These are phyloP conservation scores for Riparia riparia DNA, from an alignment of 2,113 vertebrate genomes.

Conservation along the genomic window DNA sequence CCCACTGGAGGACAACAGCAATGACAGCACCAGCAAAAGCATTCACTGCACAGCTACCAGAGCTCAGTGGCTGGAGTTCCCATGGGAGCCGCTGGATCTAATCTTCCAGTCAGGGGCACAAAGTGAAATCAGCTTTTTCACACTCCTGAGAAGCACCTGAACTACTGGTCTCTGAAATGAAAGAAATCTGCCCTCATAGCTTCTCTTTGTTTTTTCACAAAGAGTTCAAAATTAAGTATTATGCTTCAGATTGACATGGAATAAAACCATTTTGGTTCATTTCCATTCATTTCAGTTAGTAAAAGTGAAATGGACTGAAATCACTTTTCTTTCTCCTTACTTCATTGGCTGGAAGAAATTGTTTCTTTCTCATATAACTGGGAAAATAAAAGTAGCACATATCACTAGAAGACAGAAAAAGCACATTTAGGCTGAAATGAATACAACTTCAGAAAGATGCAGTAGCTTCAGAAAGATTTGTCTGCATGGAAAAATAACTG, in stretches of 20 bases:
- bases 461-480: neutral
- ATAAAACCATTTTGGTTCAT: neutral
- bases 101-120: neutral
- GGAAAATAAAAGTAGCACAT: neutral
- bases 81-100: neutral
- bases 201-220: neutral
- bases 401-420: neutral
- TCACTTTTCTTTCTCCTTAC: neutral
- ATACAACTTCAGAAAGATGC: neutral
- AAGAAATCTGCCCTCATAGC: neutral
- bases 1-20: neutral
- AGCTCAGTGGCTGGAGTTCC: neutral
- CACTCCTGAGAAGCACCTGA: fast-evolving
- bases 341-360: neutral
- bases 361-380: neutral
- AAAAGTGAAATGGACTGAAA: neutral
- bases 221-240: neutral
- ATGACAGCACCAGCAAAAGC: neutral
- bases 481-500: neutral
- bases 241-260: neutral
- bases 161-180: neutral
- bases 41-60: neutral
- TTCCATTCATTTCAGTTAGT: neutral
- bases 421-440: neutral
- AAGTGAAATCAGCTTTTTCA: neutral